Base-by-base conservation (phyloP, 2,113 vertebrate genomes). In the Oplegnathus fasciatus region DNA sequence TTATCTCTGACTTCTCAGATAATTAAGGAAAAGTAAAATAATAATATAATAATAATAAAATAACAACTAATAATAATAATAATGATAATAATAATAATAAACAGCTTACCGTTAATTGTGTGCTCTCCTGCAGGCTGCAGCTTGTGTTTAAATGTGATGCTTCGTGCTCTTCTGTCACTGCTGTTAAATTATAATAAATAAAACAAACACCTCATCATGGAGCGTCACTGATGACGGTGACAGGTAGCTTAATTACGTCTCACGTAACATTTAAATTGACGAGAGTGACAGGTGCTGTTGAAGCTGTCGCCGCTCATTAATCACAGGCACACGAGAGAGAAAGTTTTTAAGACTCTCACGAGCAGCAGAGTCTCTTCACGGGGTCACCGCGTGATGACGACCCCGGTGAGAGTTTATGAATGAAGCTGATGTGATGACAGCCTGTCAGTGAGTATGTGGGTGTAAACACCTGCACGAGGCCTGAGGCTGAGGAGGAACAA, bases 361-460 rank as follows among this genome's bases (percentile, higher is more conserved):
- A 65, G 42, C n/a, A 66, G 57, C 11, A 14, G 37, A 52, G 32
- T 5, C 5, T 77, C 64, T 68, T 80, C 4, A 11, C 55, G 1
- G 54, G 82, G 75, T 88, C 79, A 71, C n/a, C 1, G 2, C n/a
- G 6, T 15, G 55, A 57, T n/a, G 55, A 80, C 48, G 34, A 24
- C 20, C 28, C 64, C 0, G 9, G 3, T 50, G 57, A 64, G 40
- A 28, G 50, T 74, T 88, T 78, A 77, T 87, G 85, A 89, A 89
- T 90, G 87, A 86, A 55, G 62, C 42, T 28, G 62, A 83, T 4
- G 80, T 62, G 50, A 66, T 74, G 88, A 86, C 83, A 86, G 83
- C 54, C 17, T 58, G 61, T 69, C 37, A 54, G 65, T 22, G 82
- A 50, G 26, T 24, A 7, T 5, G 75, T 68, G 67, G 64, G 64